Evolutionary conservation across 2,797 vertebrate genomes (phyloP).

Genomic region (Characodon lateralis): DNA sequence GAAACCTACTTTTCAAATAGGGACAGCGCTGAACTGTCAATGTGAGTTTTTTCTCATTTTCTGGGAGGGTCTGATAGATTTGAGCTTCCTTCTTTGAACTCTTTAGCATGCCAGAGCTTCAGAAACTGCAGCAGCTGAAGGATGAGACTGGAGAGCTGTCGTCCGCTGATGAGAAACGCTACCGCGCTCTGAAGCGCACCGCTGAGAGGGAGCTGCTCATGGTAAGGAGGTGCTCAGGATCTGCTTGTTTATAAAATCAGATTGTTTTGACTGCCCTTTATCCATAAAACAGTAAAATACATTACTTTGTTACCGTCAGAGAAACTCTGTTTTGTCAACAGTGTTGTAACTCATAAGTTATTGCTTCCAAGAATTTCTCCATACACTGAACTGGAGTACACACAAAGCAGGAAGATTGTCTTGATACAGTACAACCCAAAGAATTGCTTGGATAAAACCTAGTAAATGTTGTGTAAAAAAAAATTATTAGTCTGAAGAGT

Average conservation of each 20-base stretch:
- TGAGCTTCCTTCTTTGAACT: constrained; percentile 12
- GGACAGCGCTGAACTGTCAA: not conserved
- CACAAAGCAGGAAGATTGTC: not conserved
- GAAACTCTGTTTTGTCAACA: constrained; percentile 1
- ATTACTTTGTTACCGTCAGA: not conserved
- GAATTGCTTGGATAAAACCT: too few species aligned
- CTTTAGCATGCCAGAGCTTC: constrained; percentile 94
- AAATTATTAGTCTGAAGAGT: too few species aligned
- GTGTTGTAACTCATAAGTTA: not conserved
- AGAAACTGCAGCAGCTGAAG: constrained; percentile 98
- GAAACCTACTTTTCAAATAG: not conserved
- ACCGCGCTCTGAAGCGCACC: constrained; percentile 94
- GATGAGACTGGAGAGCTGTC: constrained; percentile 98
- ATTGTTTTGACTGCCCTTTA: too few species aligned
- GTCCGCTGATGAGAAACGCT: constrained; percentile 96
- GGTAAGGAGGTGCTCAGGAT: constrained; percentile 72
- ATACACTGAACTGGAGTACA: not conserved
- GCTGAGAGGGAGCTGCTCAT: constrained; percentile 96
- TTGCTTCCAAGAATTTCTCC: not conserved
- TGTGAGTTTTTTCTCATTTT: not conserved
- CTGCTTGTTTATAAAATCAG: not conserved
- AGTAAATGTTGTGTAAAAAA: too few species aligned
- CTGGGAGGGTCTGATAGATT: not conserved
- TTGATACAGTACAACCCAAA: too few species aligned
- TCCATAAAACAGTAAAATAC: not conserved